phyloP scores from a whole-genome alignment of 1,140 invertebrate genomes.

The Drosophila kohkoa region DNA sequence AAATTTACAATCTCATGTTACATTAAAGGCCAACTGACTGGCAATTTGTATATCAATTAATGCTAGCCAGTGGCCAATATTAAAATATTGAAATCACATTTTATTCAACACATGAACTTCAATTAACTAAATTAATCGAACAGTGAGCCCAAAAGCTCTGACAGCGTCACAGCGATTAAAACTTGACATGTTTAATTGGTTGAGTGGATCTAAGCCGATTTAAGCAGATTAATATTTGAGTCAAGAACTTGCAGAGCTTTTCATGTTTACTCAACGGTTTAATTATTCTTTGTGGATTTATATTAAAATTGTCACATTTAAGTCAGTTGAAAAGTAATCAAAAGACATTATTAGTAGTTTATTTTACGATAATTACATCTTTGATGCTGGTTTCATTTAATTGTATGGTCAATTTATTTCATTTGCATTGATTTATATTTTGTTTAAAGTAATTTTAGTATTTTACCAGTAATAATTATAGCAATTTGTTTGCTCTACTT shows the following conservation, averaged over 20 bases:
- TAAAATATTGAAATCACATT: background rate
- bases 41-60: background rate
- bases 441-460: too few relatives aligned
- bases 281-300: too few relatives aligned
- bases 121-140: conserved; percentile 51
- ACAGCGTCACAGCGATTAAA: conserved; percentile 26
- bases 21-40: background rate
- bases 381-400: too few relatives aligned
- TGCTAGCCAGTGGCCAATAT: background rate
- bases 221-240: conserved; percentile 5
- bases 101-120: conserved; percentile 24
- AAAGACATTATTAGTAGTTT: too few relatives aligned
- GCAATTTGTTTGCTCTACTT: too few relatives aligned
- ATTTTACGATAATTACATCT: too few relatives aligned
- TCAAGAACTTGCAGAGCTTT: background rate
- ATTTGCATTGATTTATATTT: too few relatives aligned
- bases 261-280: too few relatives aligned
- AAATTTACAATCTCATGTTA: conserved; percentile 9
- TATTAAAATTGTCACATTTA: too few relatives aligned
- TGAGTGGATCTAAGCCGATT: conserved; percentile 11
- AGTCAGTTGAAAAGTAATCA: too few relatives aligned
- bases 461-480: too few relatives aligned
- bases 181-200: conserved; percentile 29
- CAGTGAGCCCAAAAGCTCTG: background rate
- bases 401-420: too few relatives aligned